Percentiles rank a stretch among this genome's conserved stretches.
These are phyloP conservation scores for Borostomias antarcticus DNA, from an alignment of 2,797 vertebrate species.

Conservation along the genomic window DNA sequence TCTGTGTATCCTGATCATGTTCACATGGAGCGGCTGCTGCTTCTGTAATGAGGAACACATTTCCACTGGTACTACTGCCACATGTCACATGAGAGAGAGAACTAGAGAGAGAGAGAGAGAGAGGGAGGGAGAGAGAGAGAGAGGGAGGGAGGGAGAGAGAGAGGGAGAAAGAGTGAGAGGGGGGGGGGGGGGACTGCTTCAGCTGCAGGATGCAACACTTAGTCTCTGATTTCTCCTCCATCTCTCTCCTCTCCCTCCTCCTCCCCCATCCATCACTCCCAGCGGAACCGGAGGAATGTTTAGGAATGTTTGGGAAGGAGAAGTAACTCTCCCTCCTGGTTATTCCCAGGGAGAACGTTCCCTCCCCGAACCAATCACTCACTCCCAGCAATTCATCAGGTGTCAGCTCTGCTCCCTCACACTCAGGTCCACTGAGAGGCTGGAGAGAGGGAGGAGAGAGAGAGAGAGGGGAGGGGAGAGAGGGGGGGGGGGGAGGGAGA, in stretches of 20 bases:
- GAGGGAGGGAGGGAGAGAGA: not conserved
- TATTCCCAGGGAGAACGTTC: constrained; percentile 1
- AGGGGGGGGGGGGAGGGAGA: constrained; percentile 7
- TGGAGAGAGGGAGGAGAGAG: not conserved
- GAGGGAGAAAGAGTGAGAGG: not conserved
- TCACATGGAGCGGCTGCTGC: constrained; percentile 62
- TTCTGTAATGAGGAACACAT: constrained; percentile 73
- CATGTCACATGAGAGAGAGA: constrained; percentile 40
- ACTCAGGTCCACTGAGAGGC: not conserved
- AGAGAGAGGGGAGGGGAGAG: not conserved
- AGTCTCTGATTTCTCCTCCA: not conserved
- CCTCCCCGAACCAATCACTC: too few relatives aligned
- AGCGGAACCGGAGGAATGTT: not conserved
- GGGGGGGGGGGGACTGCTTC: constrained; percentile 20
- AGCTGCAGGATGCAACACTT: not conserved
- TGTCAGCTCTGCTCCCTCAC: not conserved
- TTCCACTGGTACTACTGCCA: constrained; percentile 70
- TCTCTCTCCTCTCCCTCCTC: constrained; percentile 4
- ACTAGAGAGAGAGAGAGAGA: too few relatives aligned
- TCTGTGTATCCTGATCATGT: constrained; percentile 75
- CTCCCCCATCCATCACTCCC: not conserved
- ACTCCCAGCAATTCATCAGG: not conserved
- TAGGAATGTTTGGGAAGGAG: not conserved
- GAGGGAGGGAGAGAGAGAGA: not conserved
- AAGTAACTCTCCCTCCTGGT: not conserved